These are phyloP conservation scores for Colostygia pectinataria DNA, from an alignment of 2,888 invertebrate genomes.

Conservation along the genomic window DNA sequence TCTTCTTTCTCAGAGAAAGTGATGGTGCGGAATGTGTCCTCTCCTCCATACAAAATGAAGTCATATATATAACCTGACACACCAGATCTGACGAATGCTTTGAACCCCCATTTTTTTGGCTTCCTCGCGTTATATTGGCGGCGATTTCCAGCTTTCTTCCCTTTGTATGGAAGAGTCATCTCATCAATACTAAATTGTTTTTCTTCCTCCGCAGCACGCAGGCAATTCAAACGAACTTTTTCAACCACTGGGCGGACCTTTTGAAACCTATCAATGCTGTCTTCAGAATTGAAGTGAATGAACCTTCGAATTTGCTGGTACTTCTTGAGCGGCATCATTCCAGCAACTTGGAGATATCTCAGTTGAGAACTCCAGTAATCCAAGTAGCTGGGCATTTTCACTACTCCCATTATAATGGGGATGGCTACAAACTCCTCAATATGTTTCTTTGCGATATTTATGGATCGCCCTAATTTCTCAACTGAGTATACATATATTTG, in stretches of 20 bases:
- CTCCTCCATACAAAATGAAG: conserved; percentile 19
- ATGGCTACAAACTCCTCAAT: conserved; percentile 14
- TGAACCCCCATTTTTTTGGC: conserved; percentile 52
- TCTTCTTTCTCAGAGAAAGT: conserved; percentile 18
- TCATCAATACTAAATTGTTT: not conserved
- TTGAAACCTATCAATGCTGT: not conserved
- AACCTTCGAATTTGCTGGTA: conserved; percentile 2
- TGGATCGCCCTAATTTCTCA: conserved; percentile 30
- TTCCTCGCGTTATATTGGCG: conserved; percentile 49
- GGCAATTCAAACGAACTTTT: not conserved
- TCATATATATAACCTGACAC: conserved; percentile 46
- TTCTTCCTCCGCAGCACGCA: not conserved
- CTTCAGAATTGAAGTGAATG: conserved; percentile 2
- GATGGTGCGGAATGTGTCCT: conserved; percentile 18
- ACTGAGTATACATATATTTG: conserved; percentile 12
- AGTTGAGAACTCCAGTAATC: conserved; percentile 31
- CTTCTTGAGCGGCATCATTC: conserved; percentile 2
- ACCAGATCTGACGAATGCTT: conserved; percentile 47
- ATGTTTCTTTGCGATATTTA: conserved; percentile 28
- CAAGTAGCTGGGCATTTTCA: conserved; percentile 28
- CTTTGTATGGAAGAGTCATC: conserved; percentile 7
- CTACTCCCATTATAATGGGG: conserved; percentile 38
- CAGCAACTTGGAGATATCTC: conserved; percentile 15
- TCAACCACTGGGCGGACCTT: not conserved
- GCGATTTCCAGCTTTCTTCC: conserved; percentile 41